Evolutionary conservation across 2,797 vertebrate species (phyloP).

Genomic region (Ara ararauna): DNA sequence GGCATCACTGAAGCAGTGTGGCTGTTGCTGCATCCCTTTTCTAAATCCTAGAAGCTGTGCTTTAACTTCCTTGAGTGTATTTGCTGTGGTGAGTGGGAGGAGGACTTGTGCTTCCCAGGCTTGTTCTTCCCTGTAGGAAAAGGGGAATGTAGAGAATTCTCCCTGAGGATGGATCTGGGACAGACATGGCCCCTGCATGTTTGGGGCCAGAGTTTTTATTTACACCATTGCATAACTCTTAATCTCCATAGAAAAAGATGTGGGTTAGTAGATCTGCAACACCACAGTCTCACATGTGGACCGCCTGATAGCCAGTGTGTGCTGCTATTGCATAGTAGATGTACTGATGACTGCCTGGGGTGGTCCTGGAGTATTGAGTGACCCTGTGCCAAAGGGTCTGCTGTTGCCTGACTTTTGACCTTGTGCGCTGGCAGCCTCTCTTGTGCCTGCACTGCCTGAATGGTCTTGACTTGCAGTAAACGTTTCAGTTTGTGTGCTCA

Average conservation of each 20-base stretch:
- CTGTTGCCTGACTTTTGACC: background rate
- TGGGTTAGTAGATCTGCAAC: background rate
- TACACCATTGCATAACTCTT: conserved; percentile 38
- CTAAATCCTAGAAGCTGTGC: background rate
- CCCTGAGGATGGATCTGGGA: background rate
- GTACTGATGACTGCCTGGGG: background rate
- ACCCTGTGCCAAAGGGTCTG: conserved; percentile 11
- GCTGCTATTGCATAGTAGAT: background rate
- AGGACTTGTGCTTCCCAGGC: background rate
- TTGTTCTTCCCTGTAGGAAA: conserved; percentile 4
- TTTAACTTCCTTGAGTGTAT: background rate
- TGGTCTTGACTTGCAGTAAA: background rate
- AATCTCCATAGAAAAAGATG: conserved; percentile 4
- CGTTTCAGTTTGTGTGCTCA: background rate
- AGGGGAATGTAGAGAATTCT: conserved; percentile 17
- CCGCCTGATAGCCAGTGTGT: background rate
- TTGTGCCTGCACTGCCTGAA: background rate
- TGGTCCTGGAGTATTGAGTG: background rate
- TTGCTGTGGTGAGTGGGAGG: background rate
- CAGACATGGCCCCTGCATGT: conserved; percentile 5
- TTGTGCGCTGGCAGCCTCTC: background rate
- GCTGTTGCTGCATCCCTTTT: background rate
- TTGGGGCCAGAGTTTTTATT: conserved; percentile 57
- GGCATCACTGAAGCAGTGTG: background rate
- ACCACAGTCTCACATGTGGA: background rate